Evolutionary conservation across 2,797 vertebrate genomes (phyloP), one percentile per base, ranked within the genome.

Genomic region (Salmo trutta): DNA sequence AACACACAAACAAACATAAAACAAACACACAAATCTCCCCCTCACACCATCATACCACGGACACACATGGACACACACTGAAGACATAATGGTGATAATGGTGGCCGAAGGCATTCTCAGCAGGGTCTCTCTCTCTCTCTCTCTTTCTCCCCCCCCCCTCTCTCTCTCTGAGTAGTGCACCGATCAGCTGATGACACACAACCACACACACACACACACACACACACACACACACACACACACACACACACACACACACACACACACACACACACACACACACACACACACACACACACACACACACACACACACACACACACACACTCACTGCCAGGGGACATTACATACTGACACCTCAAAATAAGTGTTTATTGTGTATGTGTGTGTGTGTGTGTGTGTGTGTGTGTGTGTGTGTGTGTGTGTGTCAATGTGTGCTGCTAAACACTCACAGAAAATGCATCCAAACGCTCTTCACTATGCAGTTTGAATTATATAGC

Each of bases 261-360:
- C 47, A 64, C 75, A 71, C 62, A 67, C 62, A 75, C 59, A 67
- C 33, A 66, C 36, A 66, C 33, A 47, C 41, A 47, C 41, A 47
- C 41, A 47, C 41, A 47, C 29, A 19, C 71, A 54, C 33, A 36
- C 59, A 62, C 36, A 41, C 36, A 51, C 41, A 29, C 59, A n/a
- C 70, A 71, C 70, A 77, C 75, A 81, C 41, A 27, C 67, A 82
- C 52, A 78, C 54, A 41, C 36, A 8, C 36, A 41, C 36, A 8
- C 36, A 66, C 8, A 5, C 62, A 15, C 67, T 41, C 51, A 33
- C 75, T 88, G 91, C 92, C 90, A 91, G 88, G 87, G 88, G 87
- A 92, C 82, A 93, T 92, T 90, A 88, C 88, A 89, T 54, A 67
- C 88, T 91, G 90, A 93, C 90, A 91, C 90, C 88, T 91, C 89